These are phyloP conservation scores for Drosophila sturtevanti DNA, from an alignment of 1,140 invertebrate species.

Conservation along the genomic window DNA sequence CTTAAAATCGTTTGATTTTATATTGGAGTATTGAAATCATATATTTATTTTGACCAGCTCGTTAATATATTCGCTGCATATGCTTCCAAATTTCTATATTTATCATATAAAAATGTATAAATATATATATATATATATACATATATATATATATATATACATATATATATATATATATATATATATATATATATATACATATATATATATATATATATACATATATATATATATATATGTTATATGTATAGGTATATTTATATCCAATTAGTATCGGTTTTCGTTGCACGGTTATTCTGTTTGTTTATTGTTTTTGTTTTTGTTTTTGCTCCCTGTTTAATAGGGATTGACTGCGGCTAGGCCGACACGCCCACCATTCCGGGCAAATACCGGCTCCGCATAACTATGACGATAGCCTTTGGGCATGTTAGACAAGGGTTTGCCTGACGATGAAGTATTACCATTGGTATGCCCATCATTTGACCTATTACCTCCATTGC, in stretches of 20 bases:
- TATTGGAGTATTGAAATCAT: no score
- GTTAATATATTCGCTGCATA: not conserved
- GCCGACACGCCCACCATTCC: conserved; percentile 76
- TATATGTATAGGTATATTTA: conserved; percentile 4
- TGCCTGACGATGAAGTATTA: conserved; percentile 31
- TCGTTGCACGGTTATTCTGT: conserved; percentile 50
- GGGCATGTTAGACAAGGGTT: conserved; percentile 64
- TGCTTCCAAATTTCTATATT: not conserved
- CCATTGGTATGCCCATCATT: conserved; percentile 6
- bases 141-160: not conserved
- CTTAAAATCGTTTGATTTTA: no score
- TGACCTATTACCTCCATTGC: conserved; percentile 11
- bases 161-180: not conserved
- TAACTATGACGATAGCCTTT: conserved; percentile 84
- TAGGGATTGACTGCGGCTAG: conserved; percentile 81
- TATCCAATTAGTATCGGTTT: conserved; percentile 32
- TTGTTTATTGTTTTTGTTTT: not conserved
- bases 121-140: not conserved
- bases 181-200: not conserved
- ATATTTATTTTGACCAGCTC: conserved; percentile 3
- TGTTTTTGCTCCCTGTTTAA: conserved; percentile 25
- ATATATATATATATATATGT: conserved; percentile 9
- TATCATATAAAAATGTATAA: not conserved
- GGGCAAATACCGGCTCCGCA: conserved; percentile 83
- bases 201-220: not conserved